Evolutionary conservation across 1,140 invertebrate species (phyloP).

Genomic region (Apis laboriosa): DNA sequence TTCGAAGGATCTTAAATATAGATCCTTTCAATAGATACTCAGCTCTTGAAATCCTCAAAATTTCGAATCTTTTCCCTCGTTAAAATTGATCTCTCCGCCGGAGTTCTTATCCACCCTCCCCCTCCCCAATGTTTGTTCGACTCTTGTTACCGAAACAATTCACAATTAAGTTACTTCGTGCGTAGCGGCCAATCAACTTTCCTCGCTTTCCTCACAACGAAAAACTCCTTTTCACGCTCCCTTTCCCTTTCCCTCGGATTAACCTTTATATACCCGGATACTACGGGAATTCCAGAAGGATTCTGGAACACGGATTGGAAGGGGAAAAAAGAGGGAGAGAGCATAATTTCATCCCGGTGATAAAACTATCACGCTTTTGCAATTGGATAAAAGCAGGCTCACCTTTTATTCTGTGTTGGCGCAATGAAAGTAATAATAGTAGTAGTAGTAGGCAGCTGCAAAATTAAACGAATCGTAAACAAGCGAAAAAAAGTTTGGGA

Average conservation of each 20-base stretch:
- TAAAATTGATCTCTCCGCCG: background rate
- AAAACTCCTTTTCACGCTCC: conserved; percentile 2
- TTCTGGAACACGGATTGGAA: conserved; percentile 5
- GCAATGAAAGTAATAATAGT: no score
- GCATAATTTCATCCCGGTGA: conserved; percentile 22
- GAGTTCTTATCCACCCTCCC: no score
- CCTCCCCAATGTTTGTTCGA: background rate
- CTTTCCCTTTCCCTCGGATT: background rate
- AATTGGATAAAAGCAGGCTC: background rate
- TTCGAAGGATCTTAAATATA: no score
- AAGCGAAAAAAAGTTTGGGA: no score
- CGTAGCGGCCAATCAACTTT: background rate
- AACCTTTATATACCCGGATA: conserved; percentile 1
- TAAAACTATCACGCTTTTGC: conserved; percentile 17
- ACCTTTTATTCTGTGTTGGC: background rate
- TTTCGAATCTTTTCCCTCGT: background rate
- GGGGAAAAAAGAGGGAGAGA: background rate
- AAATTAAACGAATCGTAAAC: no score
- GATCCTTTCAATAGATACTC: no score
- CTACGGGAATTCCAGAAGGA: conserved; percentile 12
- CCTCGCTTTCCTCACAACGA: background rate
- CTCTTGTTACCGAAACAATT: conserved; percentile 1
- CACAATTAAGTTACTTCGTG: background rate
- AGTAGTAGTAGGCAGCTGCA: no score
- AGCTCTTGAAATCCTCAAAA: no score